Conservation (phyloP, 2,888 invertebrate genomes). For the Apantesis nais region DNA sequence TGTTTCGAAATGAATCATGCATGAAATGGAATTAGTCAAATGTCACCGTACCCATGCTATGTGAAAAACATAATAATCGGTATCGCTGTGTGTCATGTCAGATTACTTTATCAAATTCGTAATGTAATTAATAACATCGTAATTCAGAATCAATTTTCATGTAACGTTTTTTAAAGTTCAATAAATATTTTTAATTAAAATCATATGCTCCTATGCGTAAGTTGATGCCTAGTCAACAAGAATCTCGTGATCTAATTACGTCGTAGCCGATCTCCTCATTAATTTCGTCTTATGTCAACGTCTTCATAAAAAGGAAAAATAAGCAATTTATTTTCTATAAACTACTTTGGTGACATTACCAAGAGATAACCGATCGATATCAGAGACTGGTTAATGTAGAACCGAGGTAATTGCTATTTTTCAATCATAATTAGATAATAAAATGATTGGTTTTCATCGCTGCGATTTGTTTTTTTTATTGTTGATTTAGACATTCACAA, state of each 20-base stretch:
- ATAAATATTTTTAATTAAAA: conserved; percentile 23
- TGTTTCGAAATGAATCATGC: no score
- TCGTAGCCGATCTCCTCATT: background rate
- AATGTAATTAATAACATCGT: conserved; percentile 12
- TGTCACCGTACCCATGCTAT: no score
- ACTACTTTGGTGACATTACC: background rate
- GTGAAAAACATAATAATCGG: no score
- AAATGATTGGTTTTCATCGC: no score
- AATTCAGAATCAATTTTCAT: conserved; percentile 15
- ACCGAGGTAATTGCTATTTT: no score
- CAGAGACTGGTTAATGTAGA: no score
- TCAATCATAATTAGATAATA: no score
- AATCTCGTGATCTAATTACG: background rate
- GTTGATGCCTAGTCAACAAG: background rate
- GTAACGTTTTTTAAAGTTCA: conserved; percentile 23
- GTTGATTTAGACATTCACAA: no score
- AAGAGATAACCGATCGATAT: background rate
- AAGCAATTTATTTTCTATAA: background rate
- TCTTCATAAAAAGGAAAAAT: background rate
- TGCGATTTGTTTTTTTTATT: no score
- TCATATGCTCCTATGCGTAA: conserved; percentile 3
- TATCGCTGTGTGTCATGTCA: conserved; percentile 6
- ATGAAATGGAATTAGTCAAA: no score
- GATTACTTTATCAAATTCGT: conserved; percentile 17
- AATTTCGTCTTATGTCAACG: background rate